Evolutionary conservation across 2,888 invertebrate genomes (phyloP).

Genomic region (Ptilodon capucinus): DNA sequence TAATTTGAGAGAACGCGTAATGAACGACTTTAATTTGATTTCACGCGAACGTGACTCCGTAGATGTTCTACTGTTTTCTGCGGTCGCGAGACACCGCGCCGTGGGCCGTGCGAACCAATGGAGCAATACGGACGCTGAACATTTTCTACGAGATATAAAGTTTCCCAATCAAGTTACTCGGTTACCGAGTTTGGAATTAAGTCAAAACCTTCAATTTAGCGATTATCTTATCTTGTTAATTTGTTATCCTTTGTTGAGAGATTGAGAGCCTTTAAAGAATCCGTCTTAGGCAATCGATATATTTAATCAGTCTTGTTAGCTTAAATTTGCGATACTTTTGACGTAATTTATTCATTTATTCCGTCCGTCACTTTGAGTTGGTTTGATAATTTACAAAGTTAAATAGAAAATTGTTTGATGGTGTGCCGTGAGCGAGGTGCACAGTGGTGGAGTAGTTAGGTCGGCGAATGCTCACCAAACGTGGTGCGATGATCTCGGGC

Average conservation of each 20-base stretch:
- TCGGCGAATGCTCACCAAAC: slow-evolving; percentile 35
- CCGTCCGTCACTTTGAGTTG: slow-evolving; percentile 15
- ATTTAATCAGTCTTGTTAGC: slow-evolving; percentile 24
- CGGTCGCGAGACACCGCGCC: slow-evolving; percentile 1
- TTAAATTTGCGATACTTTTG: slow-evolving; percentile 16
- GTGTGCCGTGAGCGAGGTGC: background rate
- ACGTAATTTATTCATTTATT: slow-evolving; percentile 24
- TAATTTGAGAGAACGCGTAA: slow-evolving; percentile 67
- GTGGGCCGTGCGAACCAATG: slow-evolving; percentile 8
- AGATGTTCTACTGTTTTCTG: slow-evolving; percentile 14
- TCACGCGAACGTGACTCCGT: slow-evolving; percentile 31
- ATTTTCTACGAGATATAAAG: background rate
- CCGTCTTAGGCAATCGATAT: slow-evolving; percentile 15
- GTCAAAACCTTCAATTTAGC: slow-evolving; percentile 1
- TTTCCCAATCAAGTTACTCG: background rate
- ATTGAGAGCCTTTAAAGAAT: slow-evolving; percentile 4
- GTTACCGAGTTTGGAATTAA: background rate
- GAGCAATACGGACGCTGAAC: background rate
- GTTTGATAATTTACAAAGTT: slow-evolving; percentile 4
- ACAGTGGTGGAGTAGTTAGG: slow-evolving; percentile 13
- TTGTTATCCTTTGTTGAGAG: slow-evolving; percentile 1
- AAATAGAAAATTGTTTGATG: background rate
- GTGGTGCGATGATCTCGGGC: slow-evolving; percentile 58
- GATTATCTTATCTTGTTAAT: slow-evolving; percentile 1
- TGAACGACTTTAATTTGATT: slow-evolving; percentile 67